Percentiles rank a stretch among this genome's conserved stretches.
Conservation (phyloP, 2,113 vertebrate species). For the Osmerus eperlanus region DNA sequence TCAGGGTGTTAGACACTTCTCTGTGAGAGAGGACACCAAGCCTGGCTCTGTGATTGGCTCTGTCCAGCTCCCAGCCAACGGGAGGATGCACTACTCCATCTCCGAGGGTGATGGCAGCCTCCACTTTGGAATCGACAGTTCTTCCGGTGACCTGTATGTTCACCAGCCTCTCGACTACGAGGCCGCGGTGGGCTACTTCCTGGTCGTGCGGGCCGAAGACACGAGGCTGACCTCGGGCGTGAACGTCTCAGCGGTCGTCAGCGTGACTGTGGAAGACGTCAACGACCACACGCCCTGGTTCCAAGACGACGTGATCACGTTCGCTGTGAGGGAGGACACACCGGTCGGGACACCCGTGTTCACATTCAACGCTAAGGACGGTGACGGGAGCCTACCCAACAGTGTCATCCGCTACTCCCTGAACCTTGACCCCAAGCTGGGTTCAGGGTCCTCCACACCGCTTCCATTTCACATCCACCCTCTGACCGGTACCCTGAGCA, state of each 20-base stretch:
- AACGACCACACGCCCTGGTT: constrained; percentile 87
- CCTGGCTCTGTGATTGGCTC: constrained; percentile 76
- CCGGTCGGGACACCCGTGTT: constrained; percentile 75
- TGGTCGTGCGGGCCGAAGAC: constrained; percentile 72
- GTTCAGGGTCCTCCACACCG: constrained; percentile 2
- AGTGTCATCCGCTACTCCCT: constrained; percentile 80
- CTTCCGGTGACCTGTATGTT: constrained; percentile 81
- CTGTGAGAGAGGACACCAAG: constrained; percentile 77
- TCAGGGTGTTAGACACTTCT: constrained; percentile 71
- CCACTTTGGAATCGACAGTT: constrained; percentile 79
- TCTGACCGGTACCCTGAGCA: constrained; percentile 74
- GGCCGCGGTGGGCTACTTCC: constrained; percentile 71
- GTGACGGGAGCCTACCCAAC: constrained; percentile 80
- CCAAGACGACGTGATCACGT: constrained; percentile 74
- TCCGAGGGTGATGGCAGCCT: constrained; percentile 67
- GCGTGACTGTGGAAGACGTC: constrained; percentile 79
- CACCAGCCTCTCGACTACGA: constrained; percentile 87
- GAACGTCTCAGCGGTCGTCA: constrained; percentile 72
- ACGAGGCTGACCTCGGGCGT: constrained; percentile 40
- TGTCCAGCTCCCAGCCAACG: constrained; percentile 50
- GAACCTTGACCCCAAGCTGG: constrained; percentile 38
- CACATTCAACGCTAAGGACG: constrained; percentile 83
- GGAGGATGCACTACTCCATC: constrained; percentile 71
- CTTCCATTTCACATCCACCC: constrained; percentile 82
- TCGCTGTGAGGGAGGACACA: constrained; percentile 79